Evolutionary conservation across 2,113 vertebrate species (phyloP).

Genomic region (Poeciliopsis turrubarensis): DNA sequence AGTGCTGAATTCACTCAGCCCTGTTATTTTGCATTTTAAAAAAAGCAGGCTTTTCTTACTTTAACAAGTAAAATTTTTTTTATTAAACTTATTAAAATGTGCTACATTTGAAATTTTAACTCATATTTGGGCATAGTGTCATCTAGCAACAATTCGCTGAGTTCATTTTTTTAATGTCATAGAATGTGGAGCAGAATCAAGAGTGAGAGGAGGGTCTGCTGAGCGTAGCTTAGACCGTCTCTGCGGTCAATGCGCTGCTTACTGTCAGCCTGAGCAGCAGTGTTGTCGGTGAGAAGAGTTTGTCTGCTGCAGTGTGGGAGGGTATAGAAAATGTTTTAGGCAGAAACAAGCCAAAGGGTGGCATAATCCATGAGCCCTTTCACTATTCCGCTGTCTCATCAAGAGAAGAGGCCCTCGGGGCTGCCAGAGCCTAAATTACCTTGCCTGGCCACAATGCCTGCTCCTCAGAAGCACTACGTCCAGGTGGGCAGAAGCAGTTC

Average conservation of each 20-base stretch:
- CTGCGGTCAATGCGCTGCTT: conserved; percentile 56
- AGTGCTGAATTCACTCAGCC: too few species aligned
- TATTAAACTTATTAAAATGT: too few species aligned
- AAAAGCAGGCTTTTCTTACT: too few species aligned
- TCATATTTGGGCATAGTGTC: too few species aligned
- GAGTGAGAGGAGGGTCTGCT: conserved; percentile 2
- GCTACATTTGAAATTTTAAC: too few species aligned
- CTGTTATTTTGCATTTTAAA: too few species aligned
- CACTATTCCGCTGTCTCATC: conserved; percentile 29
- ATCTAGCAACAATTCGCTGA: too few species aligned
- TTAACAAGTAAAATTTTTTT: too few species aligned
- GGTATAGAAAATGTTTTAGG: conserved; percentile 33
- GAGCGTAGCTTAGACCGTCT: conserved; percentile 21
- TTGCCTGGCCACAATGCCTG: conserved; percentile 35
- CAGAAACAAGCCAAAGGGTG: conserved; percentile 57
- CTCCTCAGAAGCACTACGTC: conserved; percentile 61
- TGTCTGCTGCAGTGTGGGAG: conserved; percentile 69
- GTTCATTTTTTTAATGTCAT: too few species aligned
- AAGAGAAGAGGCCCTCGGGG: conserved; percentile 41
- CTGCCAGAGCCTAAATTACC: conserved; percentile 54
- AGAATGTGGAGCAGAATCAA: too few species aligned
- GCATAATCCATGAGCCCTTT: conserved; percentile 65
- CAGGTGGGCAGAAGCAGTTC: conserved; percentile 33
- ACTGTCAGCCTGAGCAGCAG: conserved; percentile 41
- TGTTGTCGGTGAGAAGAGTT: conserved; percentile 58